Evolutionary conservation across 2,888 invertebrate genomes (phyloP), one percentile per base, ranked within the genome.

Genomic region (Corbicula japonica): DNA sequence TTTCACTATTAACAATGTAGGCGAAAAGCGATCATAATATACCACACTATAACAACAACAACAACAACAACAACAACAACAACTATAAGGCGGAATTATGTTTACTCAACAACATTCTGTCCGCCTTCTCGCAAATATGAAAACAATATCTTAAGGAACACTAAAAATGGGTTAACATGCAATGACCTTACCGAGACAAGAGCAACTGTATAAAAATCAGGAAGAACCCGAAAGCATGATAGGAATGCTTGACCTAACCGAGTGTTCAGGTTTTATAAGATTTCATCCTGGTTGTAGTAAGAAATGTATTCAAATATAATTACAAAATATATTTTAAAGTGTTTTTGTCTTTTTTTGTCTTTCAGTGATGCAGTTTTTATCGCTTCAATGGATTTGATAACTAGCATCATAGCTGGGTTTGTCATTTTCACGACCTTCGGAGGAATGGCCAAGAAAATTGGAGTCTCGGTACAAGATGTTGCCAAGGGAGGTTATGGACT

Each of bases 291-390:
- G 8, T 38, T 38, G 10, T 12, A 38, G 10, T 12, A 8, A 8
- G 41, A 18, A 8, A 18, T 15, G 8, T 38, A 12, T 38, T 38
- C 41, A 38, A 8, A 12, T 38, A 18, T 38, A 12, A 12, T 38
- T 38, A 8, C 15, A 8, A 38, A 38, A 12, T 12, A 8, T 15
- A 12, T 8, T 12, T 38, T 12, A 5, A 23, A 38, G 1, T 12
- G 6, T 26, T 6, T n/a, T 6, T 23, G 23, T 56, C 15, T 38
- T 60, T 10, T 21, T 23, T 18, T 18, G 10, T 23, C 10, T 85
- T 86, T 41, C 84, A 94, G 93, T 15, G 97, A 97, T 91, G 96
- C 97, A 0, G 92, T 96, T 30, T 95, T 97, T 80, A 96, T 95
- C 96, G 79, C 96, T 96, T 93, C 95, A 95, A 97, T 96, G 89